Conservation (phyloP, 2,113 vertebrate genomes). For the Sinocyclocheilus anophthalmus region DNA sequence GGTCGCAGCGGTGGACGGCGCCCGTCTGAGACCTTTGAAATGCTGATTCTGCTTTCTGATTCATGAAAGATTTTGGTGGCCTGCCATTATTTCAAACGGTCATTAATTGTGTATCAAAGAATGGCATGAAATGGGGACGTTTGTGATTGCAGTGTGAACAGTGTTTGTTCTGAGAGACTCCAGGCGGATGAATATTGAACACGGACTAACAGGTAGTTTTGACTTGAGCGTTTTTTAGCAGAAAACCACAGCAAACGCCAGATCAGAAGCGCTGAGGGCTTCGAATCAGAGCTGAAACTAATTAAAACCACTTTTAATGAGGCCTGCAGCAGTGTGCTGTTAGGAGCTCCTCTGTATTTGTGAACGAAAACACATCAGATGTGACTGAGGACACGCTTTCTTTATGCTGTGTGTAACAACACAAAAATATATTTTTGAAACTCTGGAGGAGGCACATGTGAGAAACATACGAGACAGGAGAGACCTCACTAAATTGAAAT, state of each 20-base stretch:
- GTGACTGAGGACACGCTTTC: neutral
- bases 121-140: constrained; percentile 55
- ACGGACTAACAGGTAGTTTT: neutral
- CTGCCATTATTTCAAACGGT: constrained; percentile 43
- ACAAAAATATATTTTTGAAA: no score
- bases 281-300: neutral
- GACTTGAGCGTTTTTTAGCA: neutral
- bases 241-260: neutral
- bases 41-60: constrained; percentile 61
- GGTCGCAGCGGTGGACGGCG: neutral
- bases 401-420: no score
- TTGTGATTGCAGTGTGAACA: neutral
- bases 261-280: neutral
- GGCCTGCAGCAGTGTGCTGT: neutral
- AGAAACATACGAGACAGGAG: no score
- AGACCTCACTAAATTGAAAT: no score
- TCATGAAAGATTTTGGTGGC: constrained; percentile 56
- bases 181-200: neutral
- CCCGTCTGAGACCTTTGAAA: constrained; percentile 63
- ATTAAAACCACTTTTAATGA: neutral
- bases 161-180: neutral
- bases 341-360: neutral
- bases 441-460: no score
- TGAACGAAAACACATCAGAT: neutral
- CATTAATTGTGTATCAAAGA: constrained; percentile 58